Evolutionary conservation across 2,888 invertebrate genomes (phyloP).

Genomic region (Polymixis lichenea): DNA sequence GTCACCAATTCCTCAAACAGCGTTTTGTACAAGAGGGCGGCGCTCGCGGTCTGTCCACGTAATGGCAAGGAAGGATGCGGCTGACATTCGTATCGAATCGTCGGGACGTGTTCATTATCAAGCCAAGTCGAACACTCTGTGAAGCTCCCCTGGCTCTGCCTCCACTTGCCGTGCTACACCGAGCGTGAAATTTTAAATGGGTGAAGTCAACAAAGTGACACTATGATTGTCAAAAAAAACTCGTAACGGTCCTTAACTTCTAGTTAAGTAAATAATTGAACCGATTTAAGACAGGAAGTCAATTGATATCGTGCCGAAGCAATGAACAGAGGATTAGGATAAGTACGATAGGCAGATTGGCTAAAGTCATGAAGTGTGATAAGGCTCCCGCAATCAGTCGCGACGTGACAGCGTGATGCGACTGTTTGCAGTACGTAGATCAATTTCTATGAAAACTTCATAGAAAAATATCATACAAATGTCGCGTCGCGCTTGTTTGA

Average conservation of each 20-base stretch:
- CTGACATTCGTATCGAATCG: constrained; percentile 84
- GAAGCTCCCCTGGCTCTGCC: constrained; percentile 66
- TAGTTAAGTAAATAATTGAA: constrained; percentile 54
- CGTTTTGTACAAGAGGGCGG: constrained; percentile 61
- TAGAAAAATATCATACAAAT: too few relatives aligned
- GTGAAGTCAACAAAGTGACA: constrained; percentile 65
- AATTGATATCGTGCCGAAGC: constrained; percentile 41
- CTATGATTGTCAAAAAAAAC: constrained; percentile 52
- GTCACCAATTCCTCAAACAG: background rate
- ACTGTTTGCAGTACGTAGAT: too few relatives aligned
- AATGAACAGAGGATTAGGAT: background rate
- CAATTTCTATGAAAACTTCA: too few relatives aligned
- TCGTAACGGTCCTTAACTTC: constrained; percentile 43
- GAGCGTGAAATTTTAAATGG: constrained; percentile 82
- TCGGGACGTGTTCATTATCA: constrained; percentile 81
- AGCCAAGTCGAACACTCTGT: constrained; percentile 52
- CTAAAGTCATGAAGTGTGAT: background rate
- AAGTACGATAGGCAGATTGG: background rate
- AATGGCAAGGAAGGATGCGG: constrained; percentile 79
- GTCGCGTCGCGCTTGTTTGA: too few relatives aligned
- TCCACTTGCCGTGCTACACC: constrained; percentile 76
- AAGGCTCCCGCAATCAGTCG: too few relatives aligned
- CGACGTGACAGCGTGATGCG: too few relatives aligned
- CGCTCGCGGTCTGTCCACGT: constrained; percentile 73
- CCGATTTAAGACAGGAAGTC: constrained; percentile 45